Evolutionary conservation across 2,888 invertebrate genomes (phyloP), one percentile per base, ranked within the genome.

Genomic region (Limnephilus marmoratus): DNA sequence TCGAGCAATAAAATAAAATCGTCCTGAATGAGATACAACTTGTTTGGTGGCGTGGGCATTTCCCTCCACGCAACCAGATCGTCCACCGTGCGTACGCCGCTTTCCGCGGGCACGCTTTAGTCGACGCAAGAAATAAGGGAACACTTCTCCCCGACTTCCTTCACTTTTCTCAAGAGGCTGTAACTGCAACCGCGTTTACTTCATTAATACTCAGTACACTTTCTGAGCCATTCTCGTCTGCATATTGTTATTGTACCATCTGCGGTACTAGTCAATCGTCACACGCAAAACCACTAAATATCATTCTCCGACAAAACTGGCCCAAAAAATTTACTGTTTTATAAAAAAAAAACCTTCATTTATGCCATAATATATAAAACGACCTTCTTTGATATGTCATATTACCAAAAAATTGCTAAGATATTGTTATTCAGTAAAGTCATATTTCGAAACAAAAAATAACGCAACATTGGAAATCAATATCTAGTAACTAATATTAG

Each of bases 151-250:
- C 81, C 83, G 34, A 89, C 53, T 34, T 81, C 91, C n/a, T 80
- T 91, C 86, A 80, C 86, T 81, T 80, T 49, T 91, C 91, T 80
- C 89, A 45, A 90, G 91, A 92, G 92, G 92, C 93, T 93, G 93
- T 93, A 93, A 93, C 93, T 93, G 93, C 92, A 93, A 93, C 93
- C 85, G 92, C 34, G 37, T 83, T 49, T 34, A 24, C 90, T 90
- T 85, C 24, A 53, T 90, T 49, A 80, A 37, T 81, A 83, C 53
- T 31, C 85, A 80, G 18, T 13, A 41, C 37, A 68, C 82, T 68
- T 41, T 29, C 85, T 90, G 90, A 85, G 85, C 90, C 85, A 90
- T 81, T 90, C 90, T 82, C 89, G 34, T 41, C 87, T 31, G 15
- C 82, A 68, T 68, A 68, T 68, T 83, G 82, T 83, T 83, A 83